Base-by-base conservation (phyloP, 1,140 invertebrate species). In the Tachypleus tridentatus region DNA sequence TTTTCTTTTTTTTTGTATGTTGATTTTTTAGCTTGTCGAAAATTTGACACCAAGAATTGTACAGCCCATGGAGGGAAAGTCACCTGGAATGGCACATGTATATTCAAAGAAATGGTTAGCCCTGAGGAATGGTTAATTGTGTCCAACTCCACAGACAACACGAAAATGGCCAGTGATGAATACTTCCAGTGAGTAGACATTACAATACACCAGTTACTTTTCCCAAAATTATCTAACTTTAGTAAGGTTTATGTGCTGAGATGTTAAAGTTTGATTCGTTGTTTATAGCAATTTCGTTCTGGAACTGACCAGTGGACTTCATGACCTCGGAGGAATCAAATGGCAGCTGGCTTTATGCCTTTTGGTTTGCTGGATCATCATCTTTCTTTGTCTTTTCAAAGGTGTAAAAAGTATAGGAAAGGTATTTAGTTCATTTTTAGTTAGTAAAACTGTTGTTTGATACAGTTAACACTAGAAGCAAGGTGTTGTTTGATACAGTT, bases 351-450 rank as follows among this genome's bases (percentile, higher is more conserved):
- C 92, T 0, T 74, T 94, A 4, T 96, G 93, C 76, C 82, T 98
- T 11, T 77, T 97, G 52, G 78, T 97, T 8, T 90, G 94, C 59
- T 99, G 96, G 96, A 79, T 90, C 64, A 81, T 97, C 61, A 92
- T 98, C 10, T 98, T 96, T 80, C 89, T 93, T 74, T 97, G 96
- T 74, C 91, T 98, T 4, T 96, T 95, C 90, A 94, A 95, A 78
- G 96, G 96, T 58, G 97, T 98, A 69, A 93, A 97, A 77, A 93
- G 91, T 70, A 96, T 93, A 67, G 95, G 95, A 75, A 98, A 97
- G 83, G 94, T 93, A 76, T 50, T 54, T 61, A 9, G 57, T 7
- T 11, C 29, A 29, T 29, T 29, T 1, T 29, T 29, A 29, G 29
- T 29, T 2, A 29, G 2, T 29, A 29, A 29, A 29, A 29, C 29